These are phyloP conservation scores for Marmota monax DNA, from an alignment of 2,113 vertebrate genomes.

Conservation along the genomic window DNA sequence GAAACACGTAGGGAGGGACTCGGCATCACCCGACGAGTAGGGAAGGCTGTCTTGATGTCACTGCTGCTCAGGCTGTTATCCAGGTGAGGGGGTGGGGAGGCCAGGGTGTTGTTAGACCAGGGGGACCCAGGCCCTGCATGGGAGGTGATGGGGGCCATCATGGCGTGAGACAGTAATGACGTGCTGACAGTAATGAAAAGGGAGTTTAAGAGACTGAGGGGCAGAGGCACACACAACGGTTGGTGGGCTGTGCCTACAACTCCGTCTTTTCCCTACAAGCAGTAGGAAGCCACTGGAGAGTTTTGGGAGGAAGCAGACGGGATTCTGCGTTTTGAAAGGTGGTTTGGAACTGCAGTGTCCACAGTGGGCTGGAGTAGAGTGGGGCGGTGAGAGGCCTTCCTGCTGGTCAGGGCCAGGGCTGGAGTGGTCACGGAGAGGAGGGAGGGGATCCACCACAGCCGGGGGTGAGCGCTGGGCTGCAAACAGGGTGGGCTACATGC, in stretches of 20 bases:
- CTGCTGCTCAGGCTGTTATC: neutral
- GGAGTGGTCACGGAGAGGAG: too few species aligned
- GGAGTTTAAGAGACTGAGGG: too few species aligned
- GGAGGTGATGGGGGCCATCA: too few species aligned
- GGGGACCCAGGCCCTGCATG: neutral
- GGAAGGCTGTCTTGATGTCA: neutral
- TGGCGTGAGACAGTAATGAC: neutral
- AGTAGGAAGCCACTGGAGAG: neutral
- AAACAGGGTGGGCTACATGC: neutral
- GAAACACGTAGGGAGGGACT: too few species aligned
- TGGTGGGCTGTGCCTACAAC: too few species aligned
- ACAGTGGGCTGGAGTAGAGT: neutral
- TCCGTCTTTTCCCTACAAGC: neutral
- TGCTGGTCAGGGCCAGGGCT: too few species aligned
- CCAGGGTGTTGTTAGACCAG: neutral
- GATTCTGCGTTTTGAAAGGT: neutral
- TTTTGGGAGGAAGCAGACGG: neutral
- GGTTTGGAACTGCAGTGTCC: neutral
- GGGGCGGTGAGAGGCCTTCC: too few species aligned
- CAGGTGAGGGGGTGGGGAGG: neutral
- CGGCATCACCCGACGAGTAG: neutral
- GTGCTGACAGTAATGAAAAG: too few species aligned
- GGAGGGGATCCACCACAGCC: neutral
- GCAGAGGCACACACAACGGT: fast-evolving
- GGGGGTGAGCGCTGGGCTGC: neutral